Percentiles rank a stretch among this genome's conserved stretches.
Conservation (phyloP, 2,113 vertebrate genomes). For the Trematomus loennbergii region DNA sequence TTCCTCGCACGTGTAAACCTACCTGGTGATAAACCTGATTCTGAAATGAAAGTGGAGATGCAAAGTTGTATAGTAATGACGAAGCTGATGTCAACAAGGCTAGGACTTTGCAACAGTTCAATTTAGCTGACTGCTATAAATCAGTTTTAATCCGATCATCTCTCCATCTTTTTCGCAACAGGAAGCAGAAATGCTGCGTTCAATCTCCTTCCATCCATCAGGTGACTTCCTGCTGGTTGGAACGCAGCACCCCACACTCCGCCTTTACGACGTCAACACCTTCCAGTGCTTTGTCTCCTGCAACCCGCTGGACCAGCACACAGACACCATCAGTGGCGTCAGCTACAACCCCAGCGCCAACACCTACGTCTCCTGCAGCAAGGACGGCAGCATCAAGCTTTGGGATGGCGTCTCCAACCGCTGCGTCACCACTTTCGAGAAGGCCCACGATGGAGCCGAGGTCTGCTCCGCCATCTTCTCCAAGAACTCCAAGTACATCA, state of each 20-base stretch:
- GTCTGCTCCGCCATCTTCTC: slow-evolving; percentile 98
- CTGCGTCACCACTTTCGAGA: slow-evolving; percentile 95
- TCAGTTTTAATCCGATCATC: not conserved
- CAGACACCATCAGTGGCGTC: slow-evolving; percentile 94
- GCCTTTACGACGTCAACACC: slow-evolving; percentile 97
- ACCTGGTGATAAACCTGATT: too few species aligned
- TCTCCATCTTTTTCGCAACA: slow-evolving; percentile 58
- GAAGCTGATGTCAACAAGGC: not conserved
- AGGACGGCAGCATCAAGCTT: slow-evolving; percentile 97
- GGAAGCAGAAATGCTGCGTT: slow-evolving; percentile 98
- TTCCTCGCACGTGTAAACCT: too few species aligned
- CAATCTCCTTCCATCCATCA: slow-evolving; percentile 97
- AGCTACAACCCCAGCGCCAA: slow-evolving; percentile 94
- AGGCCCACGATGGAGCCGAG: slow-evolving; percentile 95
- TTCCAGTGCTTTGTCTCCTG: slow-evolving; percentile 99
- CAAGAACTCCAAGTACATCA: slow-evolving; percentile 98
- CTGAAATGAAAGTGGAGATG: not conserved
- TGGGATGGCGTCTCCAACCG: slow-evolving; percentile 99
- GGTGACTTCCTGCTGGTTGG: slow-evolving; percentile 97
- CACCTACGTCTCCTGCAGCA: slow-evolving; percentile 96
- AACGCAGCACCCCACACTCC: slow-evolving; percentile 96
- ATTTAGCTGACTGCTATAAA: not conserved
- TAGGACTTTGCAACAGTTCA: not conserved
- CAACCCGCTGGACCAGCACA: slow-evolving; percentile 97
- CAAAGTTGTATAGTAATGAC: not conserved